Evolutionary conservation across 2,888 invertebrate species (phyloP), one percentile per base, ranked within the genome.

Genomic region (Dasypogon diadema): DNA sequence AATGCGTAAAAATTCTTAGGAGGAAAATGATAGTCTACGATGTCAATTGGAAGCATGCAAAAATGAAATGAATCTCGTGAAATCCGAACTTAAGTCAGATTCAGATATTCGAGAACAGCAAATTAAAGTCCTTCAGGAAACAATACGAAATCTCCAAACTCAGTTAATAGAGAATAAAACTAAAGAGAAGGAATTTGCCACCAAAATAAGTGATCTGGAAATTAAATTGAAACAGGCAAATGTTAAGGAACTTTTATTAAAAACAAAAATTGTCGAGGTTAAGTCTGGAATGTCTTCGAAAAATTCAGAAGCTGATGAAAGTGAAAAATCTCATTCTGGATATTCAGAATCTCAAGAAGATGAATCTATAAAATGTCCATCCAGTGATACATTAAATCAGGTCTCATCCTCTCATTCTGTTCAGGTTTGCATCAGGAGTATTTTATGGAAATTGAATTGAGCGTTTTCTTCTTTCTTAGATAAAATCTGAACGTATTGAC

Each of bases 31-130:
- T 81, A 93, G 93, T 80, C 88, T 98, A 30, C 91, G 93, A 77
- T 97, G 96, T 85, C 95, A 96, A 87, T 85, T 97, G 81, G 97
- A 97, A 85, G 97, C 97, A 0, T 96, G 95, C 83, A 96, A 96
- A 85, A 97, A 97, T 85, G 97, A 98, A 88, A 93, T 96, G 65
- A 95, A 95, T 81, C 89, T 97, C 42, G 90, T 96, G 22, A 94
- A 95, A 83, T 90, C 91, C 24, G 97, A 97, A 82, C 89, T 91
- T 56, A 91, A 92, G 83, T 89, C 91, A 74, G 93, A 94, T 81
- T 88, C 93, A 80, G 93, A 95, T 77, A 91, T 92, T 77, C 95
- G 95, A 83, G 95, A 95, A 18, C 93, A 94, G 81, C 95, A 96
- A 85, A 91, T 96, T 79, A 91, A 92, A 84, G 86, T 86, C 12